A percentile compares a stretch with the other conserved stretches of the same genome.
Evolutionary conservation across 1,140 invertebrate species (phyloP).

Genomic region (Trichonephila clavata): DNA sequence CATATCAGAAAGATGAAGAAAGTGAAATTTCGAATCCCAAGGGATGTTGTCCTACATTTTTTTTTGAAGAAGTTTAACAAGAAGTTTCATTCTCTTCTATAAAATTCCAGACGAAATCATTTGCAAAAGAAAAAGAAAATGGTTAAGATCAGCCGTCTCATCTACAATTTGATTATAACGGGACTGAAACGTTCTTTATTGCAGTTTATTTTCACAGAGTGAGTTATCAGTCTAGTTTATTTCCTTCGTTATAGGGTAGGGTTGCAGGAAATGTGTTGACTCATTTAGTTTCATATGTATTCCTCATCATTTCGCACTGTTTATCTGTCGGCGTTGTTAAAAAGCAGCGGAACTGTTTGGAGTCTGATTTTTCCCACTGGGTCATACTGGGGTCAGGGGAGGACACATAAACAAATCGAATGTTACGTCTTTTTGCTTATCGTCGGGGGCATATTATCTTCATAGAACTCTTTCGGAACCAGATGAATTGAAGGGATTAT

Average conservation of each 20-base stretch:
- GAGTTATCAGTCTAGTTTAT: conserved; percentile 10
- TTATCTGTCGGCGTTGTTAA: conserved; percentile 14
- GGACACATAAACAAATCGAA: conserved; percentile 15
- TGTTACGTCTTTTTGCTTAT: not conserved
- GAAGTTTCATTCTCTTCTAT: too few relatives aligned
- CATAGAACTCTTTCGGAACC: not conserved
- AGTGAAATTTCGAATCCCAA: too few relatives aligned
- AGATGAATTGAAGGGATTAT: not conserved
- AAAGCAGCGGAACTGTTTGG: conserved; percentile 9
- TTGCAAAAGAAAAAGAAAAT: too few relatives aligned
- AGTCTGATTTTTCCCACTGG: conserved; percentile 19
- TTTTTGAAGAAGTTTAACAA: too few relatives aligned
- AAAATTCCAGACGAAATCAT: too few relatives aligned
- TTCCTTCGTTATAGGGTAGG: not conserved
- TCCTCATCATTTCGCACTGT: not conserved
- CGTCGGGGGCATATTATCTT: not conserved
- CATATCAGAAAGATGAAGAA: too few relatives aligned
- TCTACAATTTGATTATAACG: not conserved
- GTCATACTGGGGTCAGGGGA: not conserved
- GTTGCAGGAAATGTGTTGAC: not conserved
- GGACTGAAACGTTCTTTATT: not conserved
- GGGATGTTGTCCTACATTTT: too few relatives aligned
- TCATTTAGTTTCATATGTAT: not conserved
- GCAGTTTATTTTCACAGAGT: not conserved
- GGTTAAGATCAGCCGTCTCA: too few relatives aligned